Evolutionary conservation across 2,888 invertebrate species (phyloP).

Genomic region (Neria commutata): DNA sequence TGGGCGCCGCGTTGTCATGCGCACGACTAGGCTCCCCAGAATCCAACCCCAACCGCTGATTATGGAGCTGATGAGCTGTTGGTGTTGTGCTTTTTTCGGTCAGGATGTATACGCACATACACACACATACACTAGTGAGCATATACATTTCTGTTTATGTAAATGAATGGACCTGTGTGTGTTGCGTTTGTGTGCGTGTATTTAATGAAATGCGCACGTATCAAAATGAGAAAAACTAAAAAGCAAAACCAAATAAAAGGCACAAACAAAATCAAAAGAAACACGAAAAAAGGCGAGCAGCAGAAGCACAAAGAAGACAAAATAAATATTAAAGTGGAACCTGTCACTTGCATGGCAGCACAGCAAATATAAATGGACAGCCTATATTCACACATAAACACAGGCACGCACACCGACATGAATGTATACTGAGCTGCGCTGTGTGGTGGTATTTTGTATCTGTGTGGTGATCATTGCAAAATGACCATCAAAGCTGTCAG

Average conservation of each 20-base stretch:
- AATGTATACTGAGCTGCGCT: too few species aligned
- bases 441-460: background rate
- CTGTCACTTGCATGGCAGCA: conserved; percentile 17
- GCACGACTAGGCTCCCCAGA: conserved; percentile 13
- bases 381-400: too few species aligned
- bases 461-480: conserved; percentile 9
- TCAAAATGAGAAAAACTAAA: background rate
- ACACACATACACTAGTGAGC: too few species aligned
- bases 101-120: too few species aligned
- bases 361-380: background rate
- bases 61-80: background rate
- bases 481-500: conserved; percentile 12
- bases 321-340: background rate
- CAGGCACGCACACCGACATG: too few species aligned
- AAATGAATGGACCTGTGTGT: too few species aligned
- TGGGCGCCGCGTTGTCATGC: conserved; percentile 13
- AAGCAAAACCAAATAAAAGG: background rate
- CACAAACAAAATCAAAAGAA: background rate
- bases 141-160: too few species aligned
- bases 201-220: background rate
- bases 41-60: background rate
- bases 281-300: background rate
- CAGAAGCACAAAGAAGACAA: background rate
- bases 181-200: background rate
- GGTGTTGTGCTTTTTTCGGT: background rate